Evolutionary conservation across 2,888 invertebrate genomes (phyloP), one percentile per base, ranked within the genome.

Genomic region (Anticlea derivata): DNA sequence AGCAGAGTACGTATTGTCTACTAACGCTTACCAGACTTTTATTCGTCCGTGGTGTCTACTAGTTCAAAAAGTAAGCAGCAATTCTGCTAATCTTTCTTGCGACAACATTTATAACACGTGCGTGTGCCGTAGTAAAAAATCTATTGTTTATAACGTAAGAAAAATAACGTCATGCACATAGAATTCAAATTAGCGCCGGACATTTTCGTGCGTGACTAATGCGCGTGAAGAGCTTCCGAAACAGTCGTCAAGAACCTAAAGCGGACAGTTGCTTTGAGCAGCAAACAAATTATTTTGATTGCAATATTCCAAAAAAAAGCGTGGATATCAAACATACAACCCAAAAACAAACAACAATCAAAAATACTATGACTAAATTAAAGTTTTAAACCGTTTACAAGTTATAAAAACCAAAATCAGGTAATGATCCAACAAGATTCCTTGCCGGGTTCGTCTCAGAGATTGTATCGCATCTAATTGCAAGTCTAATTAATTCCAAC

Each of bases 391-490:
- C 24, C 37, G 17, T 29, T 40, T 40, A 56, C 44, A 45, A 37
- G 50, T 40, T 45, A 44, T 40, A 50, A 51, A 49, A 44, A 29
- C 49, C 37, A 26, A 50, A 40, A 53, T 49, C 43, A 34, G 39
- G 41, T 49, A 51, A 53, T 29, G 49, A 56, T 60, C 47, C 29
- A 23, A 66, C 64, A 61, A 60, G 62, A 70, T 70, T 70, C 66
- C 60, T 58, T 37, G 54, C 20, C 31, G 50, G 46, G 57, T 54
- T 50, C 58, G 48, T 31, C 29, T 24, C 38, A 35, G 23, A 68
- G 71, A 75, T 74, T 59, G 58, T 70, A 75, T 75, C 75, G 50
- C 61, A 57, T 61, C 66, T 69, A 73, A 75, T 73, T 75, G 66
- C 64, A 52, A 61, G 60, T 63, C 68, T 73, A 75, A 80, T 79